Evolutionary conservation across 2,113 vertebrate genomes (phyloP).

Genomic region (Stomatorhinus ivindoensis): DNA sequence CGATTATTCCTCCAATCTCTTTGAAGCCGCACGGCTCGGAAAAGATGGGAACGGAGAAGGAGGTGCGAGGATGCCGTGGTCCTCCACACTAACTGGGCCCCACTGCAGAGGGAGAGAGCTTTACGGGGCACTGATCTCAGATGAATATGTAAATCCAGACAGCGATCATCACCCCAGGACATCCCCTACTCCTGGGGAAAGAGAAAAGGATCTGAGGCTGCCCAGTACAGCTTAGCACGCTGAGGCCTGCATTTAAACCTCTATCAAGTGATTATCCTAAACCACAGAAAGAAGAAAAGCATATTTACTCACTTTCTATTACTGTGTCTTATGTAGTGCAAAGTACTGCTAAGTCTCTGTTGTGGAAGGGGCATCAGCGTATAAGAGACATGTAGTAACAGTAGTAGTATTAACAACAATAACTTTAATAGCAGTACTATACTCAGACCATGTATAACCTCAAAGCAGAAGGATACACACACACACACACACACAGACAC

Average conservation of each 20-base stretch:
- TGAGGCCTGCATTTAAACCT: conserved; percentile 45
- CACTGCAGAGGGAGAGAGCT: conserved; percentile 22
- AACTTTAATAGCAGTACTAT: background rate
- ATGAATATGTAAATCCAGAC: conserved; percentile 69
- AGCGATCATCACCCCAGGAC: conserved; percentile 50
- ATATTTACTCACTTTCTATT: conserved; percentile 62
- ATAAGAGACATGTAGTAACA: background rate
- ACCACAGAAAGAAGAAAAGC: conserved; percentile 51
- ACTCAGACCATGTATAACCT: background rate
- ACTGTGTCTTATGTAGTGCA: background rate
- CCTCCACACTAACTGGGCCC: conserved; percentile 22
- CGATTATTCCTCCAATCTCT: background rate
- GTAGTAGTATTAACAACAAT: background rate
- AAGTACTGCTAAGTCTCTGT: background rate
- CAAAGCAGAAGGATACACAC: background rate
- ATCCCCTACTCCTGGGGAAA: conserved; percentile 50
- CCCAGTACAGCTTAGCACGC: conserved; percentile 47
- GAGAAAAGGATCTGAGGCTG: conserved; percentile 43
- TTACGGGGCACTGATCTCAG: conserved; percentile 62
- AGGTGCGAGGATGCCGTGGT: background rate
- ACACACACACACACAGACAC: too few relatives aligned
- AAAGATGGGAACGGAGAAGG: background rate
- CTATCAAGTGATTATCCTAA: conserved; percentile 53
- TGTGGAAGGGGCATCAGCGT: background rate
- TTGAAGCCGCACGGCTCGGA: background rate